phyloP scores from a whole-genome alignment of 2,113 vertebrate species.

The Setophaga petechia region DNA sequence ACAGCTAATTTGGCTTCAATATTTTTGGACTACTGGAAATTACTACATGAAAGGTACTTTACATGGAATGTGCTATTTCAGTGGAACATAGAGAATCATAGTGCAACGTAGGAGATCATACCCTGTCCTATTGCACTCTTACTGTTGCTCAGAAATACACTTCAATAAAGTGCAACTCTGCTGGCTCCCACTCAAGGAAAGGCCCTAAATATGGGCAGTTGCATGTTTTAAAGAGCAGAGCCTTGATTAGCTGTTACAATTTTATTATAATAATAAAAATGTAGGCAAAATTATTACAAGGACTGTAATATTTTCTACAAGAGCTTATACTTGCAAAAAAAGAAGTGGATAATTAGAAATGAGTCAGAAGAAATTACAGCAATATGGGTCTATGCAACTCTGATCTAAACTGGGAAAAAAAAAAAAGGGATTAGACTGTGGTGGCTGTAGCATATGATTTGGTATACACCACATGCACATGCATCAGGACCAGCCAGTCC shows the following conservation, averaged over 20 bases:
- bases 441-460: not conserved
- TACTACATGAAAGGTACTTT: not conserved
- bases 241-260: not conserved
- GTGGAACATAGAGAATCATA: not conserved
- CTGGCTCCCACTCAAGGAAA: not conserved
- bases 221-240: not conserved
- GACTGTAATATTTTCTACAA: not conserved
- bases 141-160: not conserved
- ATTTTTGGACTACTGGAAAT: not conserved
- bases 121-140: not conserved
- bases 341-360: not conserved
- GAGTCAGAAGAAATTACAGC: not conserved
- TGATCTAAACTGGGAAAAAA: not conserved
- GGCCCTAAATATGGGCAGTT: not conserved
- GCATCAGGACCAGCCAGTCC: not conserved
- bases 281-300: not conserved
- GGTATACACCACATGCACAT: not conserved
- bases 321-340: not conserved
- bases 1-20: not conserved
- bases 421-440: not conserved
- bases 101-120: not conserved
- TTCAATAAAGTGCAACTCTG: not conserved
- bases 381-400: not conserved
- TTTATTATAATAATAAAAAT: not conserved
- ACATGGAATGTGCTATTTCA: not conserved